phyloP scores from a whole-genome alignment of 2,888 invertebrate genomes.

The Drosophila monieri region DNA sequence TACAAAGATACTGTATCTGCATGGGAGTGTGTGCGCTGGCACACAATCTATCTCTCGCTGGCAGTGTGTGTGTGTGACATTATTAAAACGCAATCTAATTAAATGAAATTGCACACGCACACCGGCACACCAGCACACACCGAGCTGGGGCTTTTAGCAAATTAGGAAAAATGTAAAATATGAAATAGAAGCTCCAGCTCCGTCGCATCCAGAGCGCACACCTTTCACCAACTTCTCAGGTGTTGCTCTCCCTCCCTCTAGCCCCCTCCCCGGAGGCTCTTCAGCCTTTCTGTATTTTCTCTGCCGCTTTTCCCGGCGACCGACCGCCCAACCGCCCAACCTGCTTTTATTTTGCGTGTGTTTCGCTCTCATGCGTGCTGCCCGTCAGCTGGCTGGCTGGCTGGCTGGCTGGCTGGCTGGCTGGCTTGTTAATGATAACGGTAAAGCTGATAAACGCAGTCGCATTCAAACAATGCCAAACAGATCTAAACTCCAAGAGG shows the following conservation, averaged over 20 bases:
- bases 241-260: slow-evolving; percentile 9
- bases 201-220: slow-evolving; percentile 63
- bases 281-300: background rate
- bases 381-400: slow-evolving; percentile 53
- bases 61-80: slow-evolving; percentile 49
- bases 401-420: slow-evolving; percentile 55
- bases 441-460: slow-evolving; percentile 66
- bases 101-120: slow-evolving; percentile 70
- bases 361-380: slow-evolving; percentile 62
- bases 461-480: slow-evolving; percentile 43
- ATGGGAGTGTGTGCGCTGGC: slow-evolving; percentile 12
- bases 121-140: slow-evolving; percentile 9
- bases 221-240: slow-evolving; percentile 63
- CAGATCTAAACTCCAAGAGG: slow-evolving; percentile 15
- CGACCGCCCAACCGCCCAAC: slow-evolving; percentile 19
- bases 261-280: background rate
- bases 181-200: slow-evolving; percentile 64
- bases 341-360: slow-evolving; percentile 47
- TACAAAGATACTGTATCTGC: slow-evolving; percentile 3
- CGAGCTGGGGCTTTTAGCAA: slow-evolving; percentile 63
- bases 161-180: slow-evolving; percentile 75
- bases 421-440: slow-evolving; percentile 73
- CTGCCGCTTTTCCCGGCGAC: too few species aligned
- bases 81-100: slow-evolving; percentile 75
- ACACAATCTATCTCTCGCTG: slow-evolving; percentile 23